A percentile compares a stretch with the other conserved stretches of the same genome.
Evolutionary conservation across 2,888 invertebrate genomes (phyloP).

Genomic region (Drosophila pseudotakahashii): DNA sequence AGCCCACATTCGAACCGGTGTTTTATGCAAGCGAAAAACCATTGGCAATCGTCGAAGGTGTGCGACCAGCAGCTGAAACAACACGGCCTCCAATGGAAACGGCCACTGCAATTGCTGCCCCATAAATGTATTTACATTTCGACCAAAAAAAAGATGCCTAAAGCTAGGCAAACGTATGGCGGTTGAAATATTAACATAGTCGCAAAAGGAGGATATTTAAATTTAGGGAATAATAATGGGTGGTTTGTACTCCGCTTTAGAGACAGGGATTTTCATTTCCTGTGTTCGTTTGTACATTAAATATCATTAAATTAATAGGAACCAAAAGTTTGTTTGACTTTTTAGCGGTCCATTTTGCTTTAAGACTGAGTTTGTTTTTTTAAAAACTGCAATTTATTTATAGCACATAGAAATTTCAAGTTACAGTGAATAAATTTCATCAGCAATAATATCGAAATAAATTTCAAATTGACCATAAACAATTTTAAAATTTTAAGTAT

Average conservation of each 20-base stretch:
- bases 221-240: background rate
- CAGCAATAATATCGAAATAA: background rate
- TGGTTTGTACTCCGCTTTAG: no score
- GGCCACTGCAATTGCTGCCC: slow-evolving; percentile 25
- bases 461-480: background rate
- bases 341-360: no score
- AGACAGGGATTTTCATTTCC: background rate
- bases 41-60: slow-evolving; percentile 49
- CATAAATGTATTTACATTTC: slow-evolving; percentile 39
- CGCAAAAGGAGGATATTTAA: background rate
- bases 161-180: slow-evolving; percentile 10
- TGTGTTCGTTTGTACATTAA: background rate
- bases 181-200: slow-evolving; percentile 24
- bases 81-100: slow-evolving; percentile 23
- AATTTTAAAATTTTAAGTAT: background rate
- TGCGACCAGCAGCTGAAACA: slow-evolving; percentile 40
- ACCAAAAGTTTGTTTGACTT: no score
- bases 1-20: slow-evolving; percentile 29
- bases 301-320: no score
- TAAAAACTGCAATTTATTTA: no score
- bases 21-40: slow-evolving; percentile 42
- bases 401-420: background rate
- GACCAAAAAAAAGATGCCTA: slow-evolving; percentile 28
- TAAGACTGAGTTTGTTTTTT: no score
- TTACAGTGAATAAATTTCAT: background rate